These are phyloP conservation scores for Oncorhynchus nerka DNA, from an alignment of 2,113 vertebrate genomes.

Conservation along the genomic window DNA sequence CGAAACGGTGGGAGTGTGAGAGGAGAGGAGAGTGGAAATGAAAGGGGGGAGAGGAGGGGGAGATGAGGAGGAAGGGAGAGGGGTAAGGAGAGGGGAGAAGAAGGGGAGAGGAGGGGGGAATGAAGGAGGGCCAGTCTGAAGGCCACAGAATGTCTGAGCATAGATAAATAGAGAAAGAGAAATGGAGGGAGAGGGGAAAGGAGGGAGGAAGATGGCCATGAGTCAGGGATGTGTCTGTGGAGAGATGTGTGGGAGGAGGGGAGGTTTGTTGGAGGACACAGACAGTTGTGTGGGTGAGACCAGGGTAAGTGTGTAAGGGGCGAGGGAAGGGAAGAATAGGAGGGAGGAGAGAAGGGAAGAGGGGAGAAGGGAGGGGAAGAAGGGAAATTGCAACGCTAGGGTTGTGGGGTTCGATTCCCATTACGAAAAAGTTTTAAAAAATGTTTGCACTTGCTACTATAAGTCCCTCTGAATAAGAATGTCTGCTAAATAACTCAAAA, in stretches of 20 bases:
- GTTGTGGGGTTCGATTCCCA: too few species aligned
- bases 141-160: conserved; percentile 53
- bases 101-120: conserved; percentile 15
- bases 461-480: too few species aligned
- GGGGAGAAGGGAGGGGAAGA: conserved; percentile 16
- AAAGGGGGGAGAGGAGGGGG: neutral
- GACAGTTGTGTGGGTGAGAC: conserved; percentile 60
- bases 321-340: conserved; percentile 22
- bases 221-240: conserved; percentile 49
- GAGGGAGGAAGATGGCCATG: conserved; percentile 37
- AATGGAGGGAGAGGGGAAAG: conserved; percentile 32
- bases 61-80: conserved; percentile 8
- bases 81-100: neutral
- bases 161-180: conserved; percentile 61
- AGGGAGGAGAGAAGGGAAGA: conserved; percentile 12
- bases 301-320: conserved; percentile 50
- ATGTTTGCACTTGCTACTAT: too few species aligned
- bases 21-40: neutral
- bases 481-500: too few species aligned
- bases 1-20: conserved; percentile 1
- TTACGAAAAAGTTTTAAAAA: too few species aligned
- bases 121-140: conserved; percentile 52
- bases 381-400: too few species aligned
- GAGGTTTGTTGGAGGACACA: conserved; percentile 50
- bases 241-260: conserved; percentile 51